Base-by-base conservation (phyloP, 2,797 vertebrate genomes). In the Gambusia yucatana region DNA sequence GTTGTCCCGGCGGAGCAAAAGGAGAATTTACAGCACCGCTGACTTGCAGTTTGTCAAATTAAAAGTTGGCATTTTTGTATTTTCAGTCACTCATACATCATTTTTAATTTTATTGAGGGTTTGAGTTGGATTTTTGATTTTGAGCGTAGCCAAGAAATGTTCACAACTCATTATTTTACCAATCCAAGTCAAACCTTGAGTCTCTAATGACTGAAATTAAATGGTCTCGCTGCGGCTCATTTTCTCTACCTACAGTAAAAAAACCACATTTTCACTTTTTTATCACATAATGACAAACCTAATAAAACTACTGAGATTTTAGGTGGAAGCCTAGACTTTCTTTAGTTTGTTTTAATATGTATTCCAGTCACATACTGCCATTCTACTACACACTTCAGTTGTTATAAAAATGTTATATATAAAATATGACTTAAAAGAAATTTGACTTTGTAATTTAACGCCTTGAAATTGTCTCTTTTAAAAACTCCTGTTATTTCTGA, bases 1-100 rank as follows among this genome's bases (percentile, higher is more conserved):
- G n/a, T 11, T 30, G 46, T 78, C 61, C 39, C 30, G 13, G 30
- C 65, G 71, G 69, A 65, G 79, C 30, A 39, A 83, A 44, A 75
- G 16, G 25, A 69, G 41, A 55, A 39, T 30, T 69, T n/a, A 39
- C 30, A 52, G 39, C 59, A 30, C 36, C 11, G 33, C 28, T 14
- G 17, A 33, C 73, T 2, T 20, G 52, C 5, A 39, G 33, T 16
- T 73, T 20, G 28, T 59, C 36, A 1, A 28, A 48, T 30, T 30
- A 72, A 73, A 36, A 39, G 20, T 39, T 22, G 43, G 47, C 20
- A n/a, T 39, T 65, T 70, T 28, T n/a, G 13, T 3, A 44, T 30
- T 70, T 8, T 41, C 63, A 25, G 36, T 67, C 36, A 41, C 33
- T 39, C 63, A 41, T 41, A 41, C 36, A 67, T 41, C 17, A 67